phyloP scores from a whole-genome alignment of 2,797 vertebrate genomes.

The Halcyon badia region DNA sequence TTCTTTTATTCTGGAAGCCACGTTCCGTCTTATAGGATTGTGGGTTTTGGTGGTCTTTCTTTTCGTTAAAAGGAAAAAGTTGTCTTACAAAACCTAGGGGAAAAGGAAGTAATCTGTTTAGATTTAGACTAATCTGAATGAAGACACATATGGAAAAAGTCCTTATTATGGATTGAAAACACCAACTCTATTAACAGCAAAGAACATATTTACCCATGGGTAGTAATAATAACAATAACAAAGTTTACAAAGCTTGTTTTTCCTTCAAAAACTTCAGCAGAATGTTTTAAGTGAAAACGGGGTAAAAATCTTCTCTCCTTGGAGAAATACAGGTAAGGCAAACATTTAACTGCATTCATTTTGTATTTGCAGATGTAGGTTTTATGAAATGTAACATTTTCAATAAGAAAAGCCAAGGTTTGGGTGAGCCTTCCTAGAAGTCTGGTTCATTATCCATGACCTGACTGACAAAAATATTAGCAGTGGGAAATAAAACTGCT shows the following conservation, averaged over 20 bases:
- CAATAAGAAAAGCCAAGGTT: neutral
- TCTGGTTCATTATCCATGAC: constrained; percentile 50
- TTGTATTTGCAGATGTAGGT: constrained; percentile 5
- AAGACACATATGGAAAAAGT: neutral
- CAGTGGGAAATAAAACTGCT: constrained; percentile 14
- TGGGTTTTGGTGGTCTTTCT: neutral
- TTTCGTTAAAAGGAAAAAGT: neutral
- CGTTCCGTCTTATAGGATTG: neutral
- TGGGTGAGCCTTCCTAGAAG: neutral
- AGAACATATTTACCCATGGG: neutral
- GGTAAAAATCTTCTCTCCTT: constrained; percentile 26
- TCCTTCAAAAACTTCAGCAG: neutral
- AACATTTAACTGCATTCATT: constrained; percentile 32
- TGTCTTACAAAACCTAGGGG: neutral
- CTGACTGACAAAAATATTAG: constrained; percentile 26
- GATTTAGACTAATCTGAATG: neutral
- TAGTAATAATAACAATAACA: neutral
- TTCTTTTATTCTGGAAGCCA: neutral
- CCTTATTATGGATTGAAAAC: neutral
- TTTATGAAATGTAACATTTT: constrained; percentile 22
- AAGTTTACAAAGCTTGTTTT: neutral
- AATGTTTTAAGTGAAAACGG: neutral
- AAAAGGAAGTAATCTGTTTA: neutral
- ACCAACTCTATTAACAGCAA: neutral
- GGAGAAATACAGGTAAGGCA: neutral